Base-by-base conservation (phyloP, 2,113 vertebrate genomes). In the Baryphthengus martii region DNA sequence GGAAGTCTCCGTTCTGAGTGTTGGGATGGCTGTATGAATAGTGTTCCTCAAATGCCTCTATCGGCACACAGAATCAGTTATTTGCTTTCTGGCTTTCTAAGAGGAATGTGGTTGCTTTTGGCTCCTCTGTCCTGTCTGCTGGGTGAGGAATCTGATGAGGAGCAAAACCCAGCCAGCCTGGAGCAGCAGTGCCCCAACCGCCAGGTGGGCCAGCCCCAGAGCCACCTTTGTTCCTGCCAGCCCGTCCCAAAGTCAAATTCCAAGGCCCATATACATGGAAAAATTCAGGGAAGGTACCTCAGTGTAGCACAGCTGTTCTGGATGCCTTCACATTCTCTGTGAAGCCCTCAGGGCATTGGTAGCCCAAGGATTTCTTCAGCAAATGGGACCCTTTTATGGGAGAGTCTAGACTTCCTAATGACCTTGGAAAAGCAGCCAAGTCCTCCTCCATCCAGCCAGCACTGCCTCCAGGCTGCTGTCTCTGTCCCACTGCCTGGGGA, bases 371-470 rank as follows among this genome's bases (percentile, higher is more conserved):
- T 94, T 93, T 88, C 88, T 88, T 40, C 72, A 71, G 55, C 68
- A 94, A 93, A 94, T 62, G 63, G 42, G 79, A 93, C 63, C 78
- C 63, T 90, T 95, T 96, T 77, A 89, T 84, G 72, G 72, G 83
- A 90, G 86, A 96, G 95, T 95, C 95, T 97, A 96, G 95, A 96
- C 93, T 95, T 90, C 61, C 93, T 96, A 95, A 94, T 80, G 85
- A 90, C 82, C 88, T 79, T 75, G 82, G 93, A 76, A 94, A 85
- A 86, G 82, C 71, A 96, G 95, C 91, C 93, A 94, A 95, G 59
- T 67, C 53, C 75, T 97, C 61, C 74, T 79, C 82, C 82, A 76
- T 59, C 39, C 80, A 74, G 82, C 82, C 91, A 93, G 2, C 20
- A 71, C 42, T 1, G 28, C 90, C 94, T 95, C 55, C 67, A 76